Evolutionary conservation across 2,113 vertebrate genomes (phyloP), one percentile per base, ranked within the genome.

Genomic region (Perccottus glenii): DNA sequence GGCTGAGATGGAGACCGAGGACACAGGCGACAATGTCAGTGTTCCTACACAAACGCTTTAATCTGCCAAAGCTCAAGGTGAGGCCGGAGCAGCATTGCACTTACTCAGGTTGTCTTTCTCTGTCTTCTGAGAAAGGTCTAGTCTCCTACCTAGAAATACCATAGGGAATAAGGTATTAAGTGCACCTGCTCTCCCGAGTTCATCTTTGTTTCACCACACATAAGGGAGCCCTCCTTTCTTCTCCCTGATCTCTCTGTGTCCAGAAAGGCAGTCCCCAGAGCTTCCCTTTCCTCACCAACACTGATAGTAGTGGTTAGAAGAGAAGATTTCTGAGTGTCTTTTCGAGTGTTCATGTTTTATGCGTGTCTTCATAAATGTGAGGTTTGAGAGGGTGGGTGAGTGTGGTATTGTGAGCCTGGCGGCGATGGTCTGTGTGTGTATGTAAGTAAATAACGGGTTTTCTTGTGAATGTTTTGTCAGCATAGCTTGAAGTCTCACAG

Each of bases 211-310:
- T 47, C 64, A 75, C 70, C 62, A 84, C 85, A 74, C 82, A 88
- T 27, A 6, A 36, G 52, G 14, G 6, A n/a, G 6, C 35, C 65
- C 85, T 10, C 57, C 67, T 80, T 84, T 85, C 65, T 79, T 84
- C 73, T 82, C 69, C 81, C 78, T 58, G 73, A 77, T 81, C 74
- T 76, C 10, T 48, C 49, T 64, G 38, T 50, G 57, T 80, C 77
- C 85, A 83, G 63, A 73, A 79, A 81, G 55, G 56, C 57, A 8
- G 49, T 87, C 89, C 85, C 83, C 14, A 32, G 87, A 89, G 90
- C 73, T 70, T 58, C 68, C 67, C 70, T 69, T 63, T 81, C 59
- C 44, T 19, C 36, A 36, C 64, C 67, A 57, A 35, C 65, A 33
- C 48, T 74, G 64, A 67, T 56, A 64, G n/a, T 55, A 86, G 77